Evolutionary conservation across 2,113 vertebrate species (phyloP).

Genomic region (Morphnarchus princeps): DNA sequence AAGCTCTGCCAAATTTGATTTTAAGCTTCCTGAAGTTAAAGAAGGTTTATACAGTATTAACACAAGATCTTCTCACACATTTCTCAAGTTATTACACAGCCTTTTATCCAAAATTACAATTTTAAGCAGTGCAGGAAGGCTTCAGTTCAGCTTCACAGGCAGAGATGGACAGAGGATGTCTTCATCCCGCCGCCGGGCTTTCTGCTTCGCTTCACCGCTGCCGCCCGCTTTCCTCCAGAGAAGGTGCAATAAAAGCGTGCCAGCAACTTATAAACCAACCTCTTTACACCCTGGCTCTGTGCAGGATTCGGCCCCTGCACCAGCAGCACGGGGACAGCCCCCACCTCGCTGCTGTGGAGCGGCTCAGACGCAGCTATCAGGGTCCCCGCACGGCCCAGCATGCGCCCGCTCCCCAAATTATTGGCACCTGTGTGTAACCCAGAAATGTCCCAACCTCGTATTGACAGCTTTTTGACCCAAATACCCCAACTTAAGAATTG

Average conservation of each 20-base stretch:
- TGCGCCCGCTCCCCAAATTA: fast-evolving
- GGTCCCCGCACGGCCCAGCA: fast-evolving
- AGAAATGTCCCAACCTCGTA: not conserved
- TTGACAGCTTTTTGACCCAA: not conserved
- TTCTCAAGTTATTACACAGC: conserved; percentile 39
- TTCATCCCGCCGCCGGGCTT: not conserved
- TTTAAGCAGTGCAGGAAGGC: conserved; percentile 10
- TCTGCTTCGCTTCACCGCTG: not conserved
- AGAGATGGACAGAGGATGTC: conserved; percentile 47
- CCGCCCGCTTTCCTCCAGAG: not conserved
- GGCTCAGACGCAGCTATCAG: not conserved
- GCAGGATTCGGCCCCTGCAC: not conserved
- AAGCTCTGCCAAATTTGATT: conserved; percentile 71
- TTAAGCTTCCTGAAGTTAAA: conserved; percentile 68
- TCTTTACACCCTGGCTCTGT: not conserved
- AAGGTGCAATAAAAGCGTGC: not conserved
- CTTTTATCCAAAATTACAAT: conserved; percentile 50
- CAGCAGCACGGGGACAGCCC: not conserved
- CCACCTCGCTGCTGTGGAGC: not conserved
- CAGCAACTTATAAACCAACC: not conserved
- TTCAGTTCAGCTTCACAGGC: conserved; percentile 13
- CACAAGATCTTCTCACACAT: conserved; percentile 46
- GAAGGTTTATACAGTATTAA: conserved; percentile 66
- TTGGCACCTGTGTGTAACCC: not conserved
- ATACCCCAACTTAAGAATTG: not conserved